Percentiles rank a stretch among this genome's conserved stretches.
Evolutionary conservation across 2,797 vertebrate genomes (phyloP).

Genomic region (Caiman crocodilus): DNA sequence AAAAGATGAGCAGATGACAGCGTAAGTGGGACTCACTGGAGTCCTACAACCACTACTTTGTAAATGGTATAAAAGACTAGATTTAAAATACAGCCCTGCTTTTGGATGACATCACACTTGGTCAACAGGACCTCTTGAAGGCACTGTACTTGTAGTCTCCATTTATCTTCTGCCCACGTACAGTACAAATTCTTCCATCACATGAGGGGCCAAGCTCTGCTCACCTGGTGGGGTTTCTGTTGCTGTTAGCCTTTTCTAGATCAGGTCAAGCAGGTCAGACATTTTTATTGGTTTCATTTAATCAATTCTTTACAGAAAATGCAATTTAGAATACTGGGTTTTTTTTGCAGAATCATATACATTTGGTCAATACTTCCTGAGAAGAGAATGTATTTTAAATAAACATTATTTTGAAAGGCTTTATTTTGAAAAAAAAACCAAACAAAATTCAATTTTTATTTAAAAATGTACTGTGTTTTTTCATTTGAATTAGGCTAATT

Average conservation of each 20-base stretch:
- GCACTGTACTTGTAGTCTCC: background rate
- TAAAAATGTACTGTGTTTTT: background rate
- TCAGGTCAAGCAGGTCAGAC: too few species aligned
- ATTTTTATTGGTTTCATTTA: too few species aligned
- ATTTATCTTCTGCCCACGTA: background rate
- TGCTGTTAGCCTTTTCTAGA: background rate
- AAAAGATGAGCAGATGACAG: slow-evolving; percentile 27
- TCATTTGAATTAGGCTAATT: background rate
- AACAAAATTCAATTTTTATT: background rate
- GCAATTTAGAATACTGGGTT: too few species aligned
- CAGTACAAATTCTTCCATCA: background rate
- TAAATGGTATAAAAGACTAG: background rate
- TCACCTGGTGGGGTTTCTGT: background rate
- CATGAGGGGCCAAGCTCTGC: background rate
- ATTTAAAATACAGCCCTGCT: background rate
- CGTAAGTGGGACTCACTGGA: slow-evolving; percentile 5
- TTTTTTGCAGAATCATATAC: too few species aligned
- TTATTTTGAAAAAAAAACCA: background rate
- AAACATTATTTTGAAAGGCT: background rate
- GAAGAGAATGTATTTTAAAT: background rate
- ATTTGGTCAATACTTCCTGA: background rate
- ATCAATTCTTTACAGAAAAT: too few species aligned
- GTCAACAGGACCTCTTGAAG: background rate
- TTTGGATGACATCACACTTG: background rate
- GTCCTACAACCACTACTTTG: background rate